A percentile compares a stretch with the other conserved stretches of the same genome.
Conservation (phyloP, 2,797 vertebrate genomes). For the Champsocephalus esox region DNA sequence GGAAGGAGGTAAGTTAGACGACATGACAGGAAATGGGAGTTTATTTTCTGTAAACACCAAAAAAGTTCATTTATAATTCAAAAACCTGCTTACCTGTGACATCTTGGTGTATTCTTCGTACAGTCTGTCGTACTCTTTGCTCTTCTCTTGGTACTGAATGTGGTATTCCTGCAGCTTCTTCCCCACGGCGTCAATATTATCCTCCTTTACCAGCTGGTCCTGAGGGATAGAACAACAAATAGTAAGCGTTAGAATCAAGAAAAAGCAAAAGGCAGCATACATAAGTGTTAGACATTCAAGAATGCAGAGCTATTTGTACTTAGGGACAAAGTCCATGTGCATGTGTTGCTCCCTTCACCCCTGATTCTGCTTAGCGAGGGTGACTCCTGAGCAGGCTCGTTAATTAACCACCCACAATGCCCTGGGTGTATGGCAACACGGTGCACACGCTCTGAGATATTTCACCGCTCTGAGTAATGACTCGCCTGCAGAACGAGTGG, state of each 20-base stretch:
- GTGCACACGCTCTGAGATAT: conserved; percentile 15
- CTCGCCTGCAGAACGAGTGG: conserved; percentile 32
- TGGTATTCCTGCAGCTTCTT: conserved; percentile 97
- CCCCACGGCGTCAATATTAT: conserved; percentile 95
- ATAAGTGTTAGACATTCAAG: neutral
- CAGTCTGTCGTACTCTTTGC: conserved; percentile 94
- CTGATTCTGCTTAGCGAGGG: conserved; percentile 41
- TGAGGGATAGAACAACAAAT: conserved; percentile 61
- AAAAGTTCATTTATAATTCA: fast-evolving
- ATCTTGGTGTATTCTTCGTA: conserved; percentile 97
- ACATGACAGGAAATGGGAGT: fast-evolving
- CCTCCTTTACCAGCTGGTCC: conserved; percentile 98
- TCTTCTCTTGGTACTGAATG: conserved; percentile 95
- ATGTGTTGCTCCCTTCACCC: conserved; percentile 21
- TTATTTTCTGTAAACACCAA: neutral
- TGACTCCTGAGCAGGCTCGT: conserved; percentile 44
- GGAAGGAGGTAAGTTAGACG: neutral
- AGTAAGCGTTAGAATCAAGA: neutral
- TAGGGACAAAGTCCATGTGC: neutral
- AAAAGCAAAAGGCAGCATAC: neutral
- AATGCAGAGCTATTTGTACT: conserved; percentile 21
- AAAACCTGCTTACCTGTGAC: conserved; percentile 87
- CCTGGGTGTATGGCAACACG: conserved; percentile 14
- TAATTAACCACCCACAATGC: conserved; percentile 69
- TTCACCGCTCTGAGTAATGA: conserved; percentile 66